A percentile compares a stretch with the other conserved stretches of the same genome.
Conservation (phyloP, 2,797 vertebrate genomes). For the Periparus ater region DNA sequence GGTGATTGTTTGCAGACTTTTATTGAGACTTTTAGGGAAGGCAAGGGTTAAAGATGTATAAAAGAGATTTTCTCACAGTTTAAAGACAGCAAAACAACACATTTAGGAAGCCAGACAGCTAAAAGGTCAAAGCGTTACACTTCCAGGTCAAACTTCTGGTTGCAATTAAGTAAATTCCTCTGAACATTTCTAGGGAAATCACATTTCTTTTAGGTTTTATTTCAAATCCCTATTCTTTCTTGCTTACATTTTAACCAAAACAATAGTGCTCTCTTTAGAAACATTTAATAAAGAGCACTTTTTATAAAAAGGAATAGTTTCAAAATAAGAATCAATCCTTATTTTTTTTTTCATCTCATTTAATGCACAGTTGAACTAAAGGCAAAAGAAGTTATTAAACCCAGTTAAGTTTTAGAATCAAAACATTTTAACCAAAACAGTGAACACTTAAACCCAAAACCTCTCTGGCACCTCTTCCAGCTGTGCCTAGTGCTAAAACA, state of each 20-base stretch:
- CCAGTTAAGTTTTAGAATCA: not conserved
- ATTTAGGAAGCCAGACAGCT: constrained; percentile 80
- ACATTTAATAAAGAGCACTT: not conserved
- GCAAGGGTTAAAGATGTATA: constrained; percentile 72
- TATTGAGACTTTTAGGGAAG: constrained; percentile 46
- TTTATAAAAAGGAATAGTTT: not conserved
- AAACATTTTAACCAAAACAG: not conserved
- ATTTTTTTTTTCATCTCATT: not conserved
- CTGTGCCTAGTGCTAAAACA: not conserved
- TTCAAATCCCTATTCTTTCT: constrained; percentile 50
- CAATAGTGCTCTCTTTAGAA: constrained; percentile 33
- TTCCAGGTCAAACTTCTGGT: constrained; percentile 84
- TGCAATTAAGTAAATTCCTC: constrained; percentile 81
- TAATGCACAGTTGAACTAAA: not conserved
- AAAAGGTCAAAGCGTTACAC: constrained; percentile 79
- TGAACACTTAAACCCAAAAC: not conserved
- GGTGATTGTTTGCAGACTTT: not conserved
- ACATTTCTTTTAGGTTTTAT: constrained; percentile 64
- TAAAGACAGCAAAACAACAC: constrained; percentile 72
- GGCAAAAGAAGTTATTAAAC: not conserved
- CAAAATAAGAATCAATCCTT: not conserved
- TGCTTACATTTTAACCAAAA: constrained; percentile 19
- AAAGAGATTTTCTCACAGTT: constrained; percentile 80
- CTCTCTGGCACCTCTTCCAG: not conserved
- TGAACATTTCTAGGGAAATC: constrained; percentile 73